phyloP scores from a whole-genome alignment of 2,797 vertebrate genomes.

The Ispidina lecontei region DNA sequence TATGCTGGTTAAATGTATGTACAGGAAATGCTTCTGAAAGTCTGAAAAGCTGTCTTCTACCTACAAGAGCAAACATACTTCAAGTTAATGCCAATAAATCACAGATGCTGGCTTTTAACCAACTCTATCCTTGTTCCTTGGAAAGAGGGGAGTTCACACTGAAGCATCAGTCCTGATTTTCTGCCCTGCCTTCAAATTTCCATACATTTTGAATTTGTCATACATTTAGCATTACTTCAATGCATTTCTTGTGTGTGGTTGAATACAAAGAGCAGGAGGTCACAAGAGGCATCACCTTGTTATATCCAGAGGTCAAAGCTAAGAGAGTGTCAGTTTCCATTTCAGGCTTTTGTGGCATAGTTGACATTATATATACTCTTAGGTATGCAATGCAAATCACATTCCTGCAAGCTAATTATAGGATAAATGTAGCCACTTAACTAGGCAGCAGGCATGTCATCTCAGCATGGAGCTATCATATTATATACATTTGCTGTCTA shows the following conservation, averaged over 20 bases:
- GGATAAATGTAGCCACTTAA: slow-evolving; percentile 82
- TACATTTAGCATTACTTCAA: slow-evolving; percentile 30
- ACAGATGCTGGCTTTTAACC: slow-evolving; percentile 21
- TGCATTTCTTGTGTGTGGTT: slow-evolving; percentile 16
- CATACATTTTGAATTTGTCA: background rate
- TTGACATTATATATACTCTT: slow-evolving; percentile 72
- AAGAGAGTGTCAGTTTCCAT: slow-evolving; percentile 71
- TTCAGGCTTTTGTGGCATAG: slow-evolving; percentile 69
- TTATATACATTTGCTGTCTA: slow-evolving; percentile 81
- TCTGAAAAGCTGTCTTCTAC: background rate
- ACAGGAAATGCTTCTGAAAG: background rate
- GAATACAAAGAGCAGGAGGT: slow-evolving; percentile 58
- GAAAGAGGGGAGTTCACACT: background rate
- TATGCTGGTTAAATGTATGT: background rate
- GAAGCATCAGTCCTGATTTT: slow-evolving; percentile 22
- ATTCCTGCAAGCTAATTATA: slow-evolving; percentile 85
- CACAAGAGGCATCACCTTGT: slow-evolving; percentile 57
- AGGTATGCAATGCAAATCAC: slow-evolving; percentile 79
- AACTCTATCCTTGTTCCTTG: background rate
- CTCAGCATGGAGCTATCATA: slow-evolving; percentile 77
- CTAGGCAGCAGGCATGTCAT: slow-evolving; percentile 77
- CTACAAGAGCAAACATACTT: background rate
- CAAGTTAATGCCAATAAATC: background rate
- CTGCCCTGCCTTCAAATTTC: slow-evolving; percentile 21
- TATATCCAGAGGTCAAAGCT: slow-evolving; percentile 72